Evolutionary conservation across 1,140 invertebrate species (phyloP), one percentile per base, ranked within the genome.

Genomic region (Marisa cornuarietis): DNA sequence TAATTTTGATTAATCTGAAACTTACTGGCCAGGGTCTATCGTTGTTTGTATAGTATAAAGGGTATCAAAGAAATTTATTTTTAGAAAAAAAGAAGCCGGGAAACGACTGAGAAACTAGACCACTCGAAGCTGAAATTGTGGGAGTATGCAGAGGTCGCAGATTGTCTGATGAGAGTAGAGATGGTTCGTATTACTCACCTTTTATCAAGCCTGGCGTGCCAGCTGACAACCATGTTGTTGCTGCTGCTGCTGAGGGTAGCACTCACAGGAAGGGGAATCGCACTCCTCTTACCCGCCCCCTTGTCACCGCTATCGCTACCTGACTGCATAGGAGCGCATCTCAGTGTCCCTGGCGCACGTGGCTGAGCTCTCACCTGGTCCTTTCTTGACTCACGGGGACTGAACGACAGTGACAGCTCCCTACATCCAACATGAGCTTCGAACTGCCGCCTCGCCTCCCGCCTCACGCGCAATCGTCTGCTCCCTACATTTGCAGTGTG

Each of bases 291-390:
- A 49, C 76, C 26, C 18, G 76, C 63, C 65, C n/a, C 18, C 22
- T 77, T 77, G 63, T 77, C 76, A n/a, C 54, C 73, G 31, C 76
- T 63, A 8, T 68, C 76, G 66, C 68, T 77, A 68, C 76, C 68
- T 68, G 76, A 77, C 54, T 58, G 54, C 76, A 77, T 77, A 77
- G 58, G 76, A 63, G 76, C 65, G 65, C 76, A 77, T 77, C 54
- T 42, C 51, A 49, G 49, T 42, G 49, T 42, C 31, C 31, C 54
- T 31, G 18, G 58, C 42, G 31, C 31, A 26, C 42, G 54, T 58
- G 54, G 54, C 54, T 18, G 16, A 58, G 54, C 54, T 58, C 4
- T 58, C 54, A 58, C 54, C 54, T 58, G 54, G 11, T 8, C 54
- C 54, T 58, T 9, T 18, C 54, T 9, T 18, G 16, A 8, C 11